These are phyloP conservation scores for Prionace glauca DNA, from an alignment of 2,797 vertebrate species.

Conservation along the genomic window DNA sequence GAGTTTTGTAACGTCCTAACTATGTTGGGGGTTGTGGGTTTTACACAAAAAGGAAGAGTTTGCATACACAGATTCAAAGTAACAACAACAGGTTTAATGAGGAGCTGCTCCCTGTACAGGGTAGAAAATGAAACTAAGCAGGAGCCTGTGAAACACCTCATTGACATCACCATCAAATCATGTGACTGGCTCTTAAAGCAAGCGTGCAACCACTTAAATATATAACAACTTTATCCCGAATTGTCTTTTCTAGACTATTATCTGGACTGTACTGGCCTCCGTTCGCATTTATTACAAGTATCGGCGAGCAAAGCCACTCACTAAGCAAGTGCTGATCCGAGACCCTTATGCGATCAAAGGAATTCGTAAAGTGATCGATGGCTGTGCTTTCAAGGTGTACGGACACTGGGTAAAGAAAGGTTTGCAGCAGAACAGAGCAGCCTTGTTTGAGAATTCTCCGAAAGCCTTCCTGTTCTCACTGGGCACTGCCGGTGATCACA, in stretches of 20 bases:
- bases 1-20: too few species aligned
- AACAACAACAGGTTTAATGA: too few species aligned
- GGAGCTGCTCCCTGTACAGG: too few species aligned
- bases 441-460: slow-evolving; percentile 93
- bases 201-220: too few species aligned
- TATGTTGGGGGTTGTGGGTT: too few species aligned
- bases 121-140: too few species aligned
- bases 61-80: too few species aligned
- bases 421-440: slow-evolving; percentile 89
- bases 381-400: slow-evolving; percentile 90
- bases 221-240: not conserved
- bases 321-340: slow-evolving; percentile 76
- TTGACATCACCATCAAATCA: too few species aligned
- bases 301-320: slow-evolving; percentile 78
- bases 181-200: too few species aligned
- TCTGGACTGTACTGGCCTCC: slow-evolving; percentile 81
- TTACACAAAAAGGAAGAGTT: too few species aligned
- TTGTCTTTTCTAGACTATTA: slow-evolving; percentile 69
- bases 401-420: slow-evolving; percentile 99
- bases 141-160: too few species aligned
- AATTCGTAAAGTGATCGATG: slow-evolving; percentile 86
- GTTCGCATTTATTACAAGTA: slow-evolving; percentile 93
- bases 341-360: slow-evolving; percentile 88
- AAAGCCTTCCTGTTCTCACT: slow-evolving; percentile 82
- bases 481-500: slow-evolving; percentile 49